Base-by-base conservation (phyloP, 2,888 invertebrate species). In the Dynastes tityus region DNA sequence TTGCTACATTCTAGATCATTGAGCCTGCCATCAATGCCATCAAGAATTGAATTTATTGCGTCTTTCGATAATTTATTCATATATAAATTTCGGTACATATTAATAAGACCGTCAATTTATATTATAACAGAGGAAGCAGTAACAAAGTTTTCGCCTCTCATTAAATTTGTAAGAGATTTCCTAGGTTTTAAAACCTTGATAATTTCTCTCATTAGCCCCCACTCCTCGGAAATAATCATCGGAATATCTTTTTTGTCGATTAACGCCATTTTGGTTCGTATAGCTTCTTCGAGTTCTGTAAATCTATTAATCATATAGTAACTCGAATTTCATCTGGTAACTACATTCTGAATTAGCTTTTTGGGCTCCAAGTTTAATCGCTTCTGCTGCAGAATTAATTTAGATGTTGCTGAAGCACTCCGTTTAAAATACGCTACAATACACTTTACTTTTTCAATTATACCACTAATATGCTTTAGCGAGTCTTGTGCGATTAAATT, bases 141-240 rank as follows among this genome's bases (percentile, higher is more conserved):
- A n/a, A 45, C 53, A 40, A 67, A 76, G 67, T 76, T 76, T n/a
- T 76, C 53, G 6, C 79, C 80, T 73, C 81, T 81, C 1, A 82
- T 79, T n/a, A 76, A 63, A 16, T 67, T 27, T 0, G 80, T 79
- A 3, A 79, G 79, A 29, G 79, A 73, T 71, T 82, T 80, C 68
- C 81, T 80, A n/a, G 81, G 82, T 9, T 76, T 74, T 55, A 82
- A 77, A 45, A 81, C 79, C 71, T 40, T 67, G 16, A 53, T 65
- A 27, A 81, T 61, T 67, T 81, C 80, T 58, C 79, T 79, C 22
- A 80, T 22, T 51, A 80, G 73, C n/a, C 22, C 16, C 81, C 81
- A 82, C 40, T 82, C 81, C 0, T 80, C 76, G 1, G 40, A 0
- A 16, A 22, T 73, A 22, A 82, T 11, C 75, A 71, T 67, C 5